Percentiles rank a stretch among this genome's conserved stretches.
Evolutionary conservation across 1,140 invertebrate genomes (phyloP).

Genomic region (Lepidotrigona ventralis): DNA sequence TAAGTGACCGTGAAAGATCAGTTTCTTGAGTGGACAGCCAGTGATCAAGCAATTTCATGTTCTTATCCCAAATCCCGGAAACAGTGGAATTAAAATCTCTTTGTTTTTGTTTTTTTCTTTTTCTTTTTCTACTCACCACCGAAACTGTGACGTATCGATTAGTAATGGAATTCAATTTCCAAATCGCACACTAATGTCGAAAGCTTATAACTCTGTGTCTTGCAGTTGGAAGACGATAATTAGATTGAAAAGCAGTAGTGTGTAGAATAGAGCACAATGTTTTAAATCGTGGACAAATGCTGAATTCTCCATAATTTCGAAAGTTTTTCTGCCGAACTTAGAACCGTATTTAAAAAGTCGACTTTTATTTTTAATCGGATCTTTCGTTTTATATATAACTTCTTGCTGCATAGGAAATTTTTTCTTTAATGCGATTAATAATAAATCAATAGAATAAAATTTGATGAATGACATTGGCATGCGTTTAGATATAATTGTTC

Average conservation of each 20-base stretch:
- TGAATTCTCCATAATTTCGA: neutral
- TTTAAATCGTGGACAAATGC: neutral
- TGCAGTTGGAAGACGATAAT: neutral
- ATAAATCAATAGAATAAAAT: neutral
- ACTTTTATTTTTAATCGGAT: too few species aligned
- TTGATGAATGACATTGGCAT: too few species aligned
- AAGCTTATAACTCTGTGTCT: neutral
- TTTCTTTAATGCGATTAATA: neutral
- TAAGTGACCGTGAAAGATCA: slow-evolving; percentile 28
- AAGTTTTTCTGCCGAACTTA: neutral
- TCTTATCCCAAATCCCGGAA: neutral
- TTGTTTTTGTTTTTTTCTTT: neutral
- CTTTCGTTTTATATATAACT: too few species aligned
- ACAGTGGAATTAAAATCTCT: neutral
- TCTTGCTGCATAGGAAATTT: too few species aligned
- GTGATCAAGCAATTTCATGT: slow-evolving; percentile 18
- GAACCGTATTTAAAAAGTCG: too few species aligned
- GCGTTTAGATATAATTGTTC: too few species aligned
- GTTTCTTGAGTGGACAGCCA: neutral
- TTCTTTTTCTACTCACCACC: neutral
- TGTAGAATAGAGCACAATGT: too few species aligned
- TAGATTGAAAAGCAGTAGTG: neutral
- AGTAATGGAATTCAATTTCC: neutral
- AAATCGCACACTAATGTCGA: neutral
- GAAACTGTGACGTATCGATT: neutral